phyloP scores from a whole-genome alignment of 1,140 invertebrate species.

The Drosophila sproati region DNA sequence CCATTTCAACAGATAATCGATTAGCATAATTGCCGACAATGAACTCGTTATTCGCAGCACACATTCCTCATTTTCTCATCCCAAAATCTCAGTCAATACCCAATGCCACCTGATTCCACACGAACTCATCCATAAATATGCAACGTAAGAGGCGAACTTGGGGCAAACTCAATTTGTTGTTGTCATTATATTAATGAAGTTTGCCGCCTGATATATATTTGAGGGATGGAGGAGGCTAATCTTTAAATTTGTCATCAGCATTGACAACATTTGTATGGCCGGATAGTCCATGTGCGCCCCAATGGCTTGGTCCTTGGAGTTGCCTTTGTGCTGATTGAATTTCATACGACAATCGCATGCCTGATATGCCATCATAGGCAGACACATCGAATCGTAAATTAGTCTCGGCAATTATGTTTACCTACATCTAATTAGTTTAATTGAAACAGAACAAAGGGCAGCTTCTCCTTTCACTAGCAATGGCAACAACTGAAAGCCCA shows the following conservation, averaged over 20 bases:
- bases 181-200: conserved; percentile 75
- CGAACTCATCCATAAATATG: conserved; percentile 55
- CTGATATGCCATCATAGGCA: background rate
- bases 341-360: conserved; percentile 27
- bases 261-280: conserved; percentile 33
- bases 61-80: conserved; percentile 6
- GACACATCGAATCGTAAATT: conserved; percentile 56
- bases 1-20: conserved; percentile 63
- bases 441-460: conserved; percentile 69
- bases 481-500: conserved; percentile 4
- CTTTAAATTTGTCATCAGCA: conserved; percentile 69
- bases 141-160: conserved; percentile 51
- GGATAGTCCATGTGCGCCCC: conserved; percentile 7
- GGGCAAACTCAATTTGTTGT: conserved; percentile 65
- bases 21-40: conserved; percentile 69
- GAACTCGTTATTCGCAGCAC: conserved; percentile 39
- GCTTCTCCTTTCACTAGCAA: background rate
- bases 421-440: conserved; percentile 79
- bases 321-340: conserved; percentile 34
- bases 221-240: conserved; percentile 29
- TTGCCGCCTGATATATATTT: conserved; percentile 33
- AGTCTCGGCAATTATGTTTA: conserved; percentile 71
- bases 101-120: background rate
- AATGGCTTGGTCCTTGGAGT: background rate
- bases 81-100: background rate